Base-by-base conservation (phyloP, 2,888 invertebrate genomes). In the Schizaphis graminum region DNA sequence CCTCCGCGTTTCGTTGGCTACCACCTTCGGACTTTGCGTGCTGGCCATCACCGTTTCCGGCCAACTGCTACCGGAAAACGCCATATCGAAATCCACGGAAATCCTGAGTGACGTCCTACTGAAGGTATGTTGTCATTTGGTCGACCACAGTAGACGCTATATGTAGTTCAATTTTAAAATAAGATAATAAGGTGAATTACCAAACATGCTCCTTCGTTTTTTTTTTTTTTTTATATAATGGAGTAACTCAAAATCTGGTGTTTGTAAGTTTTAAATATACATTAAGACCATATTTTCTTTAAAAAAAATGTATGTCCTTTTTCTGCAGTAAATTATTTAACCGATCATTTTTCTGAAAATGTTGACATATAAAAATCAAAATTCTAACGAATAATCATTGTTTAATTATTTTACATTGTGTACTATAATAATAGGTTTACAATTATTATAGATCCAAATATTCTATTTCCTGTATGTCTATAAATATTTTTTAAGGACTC, bases 11-110 rank as follows among this genome's bases (percentile, higher is more conserved):
- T 28, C 86, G 49, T 86, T 61, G 89, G 86, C 41, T 24, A n/a
- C 88, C 49, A 28, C 28, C 47, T 67, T 94, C 35, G n/a, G 26
- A 1, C 8, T 92, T 21, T 16, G 44, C 13, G 13, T 92, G 47
- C 1, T 53, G 11, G 41, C 84, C 41, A 41, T n/a, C 53, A 26
- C 26, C 35, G 85, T 35, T 35, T 35, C 56, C 85, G 61, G 41
- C 28, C 11, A 90, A 57, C 57, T 87, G 4, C 21, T 16, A 35
- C 35, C 35, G 21, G 77, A 77, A 44, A 26, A 7, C 3, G 0
- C 11, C 24, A 61, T 90, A 49, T 90, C 90, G 10, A 91, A 61
- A 41, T 16, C 90, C 16, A 84, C 93, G 26, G 47, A 90, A 85
- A 24, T 26, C 4, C 26, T 93, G 57, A 28, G 90, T n/a, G 56